Evolutionary conservation across 37 sponge, comb jelly and placozoan species (phyloP).

Genomic region (Diacarnus erythraeanus): DNA sequence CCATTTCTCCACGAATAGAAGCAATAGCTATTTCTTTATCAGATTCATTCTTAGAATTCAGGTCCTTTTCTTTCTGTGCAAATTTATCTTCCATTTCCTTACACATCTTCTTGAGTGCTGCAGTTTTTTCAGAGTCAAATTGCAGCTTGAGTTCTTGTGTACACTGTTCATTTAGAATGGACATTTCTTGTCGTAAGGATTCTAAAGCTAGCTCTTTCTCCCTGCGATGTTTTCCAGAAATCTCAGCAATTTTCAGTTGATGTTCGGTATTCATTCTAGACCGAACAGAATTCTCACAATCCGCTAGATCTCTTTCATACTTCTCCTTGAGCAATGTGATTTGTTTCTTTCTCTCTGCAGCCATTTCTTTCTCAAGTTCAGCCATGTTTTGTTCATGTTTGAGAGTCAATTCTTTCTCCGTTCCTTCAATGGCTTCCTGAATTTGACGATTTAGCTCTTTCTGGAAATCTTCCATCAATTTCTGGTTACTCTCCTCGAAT

Average conservation of each 20-base stretch:
- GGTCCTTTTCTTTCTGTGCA: background rate
- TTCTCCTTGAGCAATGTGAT: constrained; percentile 2
- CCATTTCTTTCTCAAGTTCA: constrained; percentile 33
- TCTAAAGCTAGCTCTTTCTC: constrained; percentile 21
- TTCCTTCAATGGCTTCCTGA: background rate
- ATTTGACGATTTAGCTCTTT: background rate
- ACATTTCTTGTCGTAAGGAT: background rate
- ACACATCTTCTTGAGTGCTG: background rate
- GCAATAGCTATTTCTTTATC: background rate
- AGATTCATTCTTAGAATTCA: background rate
- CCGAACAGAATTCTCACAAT: background rate
- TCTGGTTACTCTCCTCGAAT: constrained; percentile 3
- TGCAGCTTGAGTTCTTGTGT: background rate
- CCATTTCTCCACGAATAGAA: background rate
- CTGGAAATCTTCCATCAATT: background rate
- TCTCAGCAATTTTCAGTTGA: constrained; percentile 6
- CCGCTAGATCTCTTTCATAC: constrained; percentile 12
- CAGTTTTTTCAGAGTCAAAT: background rate
- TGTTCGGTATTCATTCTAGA: constrained; percentile 19
- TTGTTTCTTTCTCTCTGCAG: constrained; percentile 14
- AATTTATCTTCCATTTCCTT: background rate
- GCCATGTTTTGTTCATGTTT: constrained; percentile 25
- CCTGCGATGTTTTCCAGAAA: background rate
- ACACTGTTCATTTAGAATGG: background rate
- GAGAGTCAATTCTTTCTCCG: background rate